Percentiles rank a stretch among this genome's conserved stretches.
These are phyloP conservation scores for Spheniscus mendiculus DNA, from an alignment of 2,113 vertebrate species.

Conservation along the genomic window DNA sequence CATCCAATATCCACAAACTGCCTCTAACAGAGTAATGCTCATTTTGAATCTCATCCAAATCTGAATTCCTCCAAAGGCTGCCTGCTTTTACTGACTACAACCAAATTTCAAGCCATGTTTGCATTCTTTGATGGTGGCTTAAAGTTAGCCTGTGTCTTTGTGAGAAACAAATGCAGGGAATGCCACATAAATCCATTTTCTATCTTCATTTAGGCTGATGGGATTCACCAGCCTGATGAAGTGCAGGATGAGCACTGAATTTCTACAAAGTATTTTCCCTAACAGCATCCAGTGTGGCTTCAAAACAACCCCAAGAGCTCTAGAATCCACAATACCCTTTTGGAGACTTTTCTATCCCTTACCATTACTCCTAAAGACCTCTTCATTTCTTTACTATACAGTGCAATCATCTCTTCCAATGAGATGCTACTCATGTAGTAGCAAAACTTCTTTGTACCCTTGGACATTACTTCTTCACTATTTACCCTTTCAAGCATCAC, in stretches of 20 bases:
- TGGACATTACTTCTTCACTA: background rate
- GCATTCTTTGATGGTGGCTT: background rate
- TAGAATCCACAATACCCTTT: background rate
- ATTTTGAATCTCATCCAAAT: background rate
- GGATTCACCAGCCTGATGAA: background rate
- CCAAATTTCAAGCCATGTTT: background rate
- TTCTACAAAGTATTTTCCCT: background rate
- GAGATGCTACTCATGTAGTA: background rate
- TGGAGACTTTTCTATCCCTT: background rate
- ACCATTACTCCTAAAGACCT: background rate
- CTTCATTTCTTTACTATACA: background rate
- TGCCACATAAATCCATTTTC: background rate
- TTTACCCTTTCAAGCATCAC: background rate
- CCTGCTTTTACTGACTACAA: background rate
- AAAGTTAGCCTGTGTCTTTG: background rate
- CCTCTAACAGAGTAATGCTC: background rate
- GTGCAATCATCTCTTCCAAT: background rate
- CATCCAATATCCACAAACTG: background rate
- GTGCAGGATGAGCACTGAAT: background rate
- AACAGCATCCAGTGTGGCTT: background rate
- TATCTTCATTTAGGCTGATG: background rate
- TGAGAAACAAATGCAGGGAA: background rate
- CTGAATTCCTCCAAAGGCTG: background rate
- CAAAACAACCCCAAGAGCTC: background rate
- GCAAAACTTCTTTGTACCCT: background rate